Conservation (phyloP, 2,113 vertebrate genomes). For the Xenopus tropicalis region DNA sequence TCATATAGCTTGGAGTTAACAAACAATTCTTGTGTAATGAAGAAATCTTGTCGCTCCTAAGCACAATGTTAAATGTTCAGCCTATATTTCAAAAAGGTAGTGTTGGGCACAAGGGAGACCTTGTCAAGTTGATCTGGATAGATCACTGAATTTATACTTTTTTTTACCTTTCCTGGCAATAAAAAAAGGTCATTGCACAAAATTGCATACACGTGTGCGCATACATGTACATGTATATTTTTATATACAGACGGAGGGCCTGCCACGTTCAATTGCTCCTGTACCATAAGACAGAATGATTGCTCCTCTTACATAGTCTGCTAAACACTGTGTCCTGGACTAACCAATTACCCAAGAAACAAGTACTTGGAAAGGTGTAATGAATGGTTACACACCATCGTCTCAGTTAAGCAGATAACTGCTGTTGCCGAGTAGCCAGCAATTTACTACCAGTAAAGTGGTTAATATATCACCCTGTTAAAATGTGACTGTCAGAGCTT, state of each 20-base stretch:
- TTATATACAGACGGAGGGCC: neutral
- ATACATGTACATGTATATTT: neutral
- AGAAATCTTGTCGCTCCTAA: conserved; percentile 36
- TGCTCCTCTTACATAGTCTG: neutral
- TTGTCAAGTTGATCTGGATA: conserved; percentile 23
- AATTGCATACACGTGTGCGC: neutral
- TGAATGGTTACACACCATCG: conserved; percentile 1
- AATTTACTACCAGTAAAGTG: neutral
- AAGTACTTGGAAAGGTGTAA: conserved; percentile 18
- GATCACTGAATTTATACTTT: conserved; percentile 11
- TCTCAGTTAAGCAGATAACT: conserved; percentile 5
- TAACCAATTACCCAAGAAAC: conserved; percentile 22
- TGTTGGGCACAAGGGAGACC: conserved; percentile 8
- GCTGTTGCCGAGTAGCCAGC: conserved; percentile 2
- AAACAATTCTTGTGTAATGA: conserved; percentile 37
- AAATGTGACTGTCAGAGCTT: neutral
- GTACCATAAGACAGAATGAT: neutral
- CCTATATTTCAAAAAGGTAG: conserved; percentile 13
- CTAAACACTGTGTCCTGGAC: conserved; percentile 2
- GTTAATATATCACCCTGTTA: conserved; percentile 10
- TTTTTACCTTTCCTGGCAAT: neutral
- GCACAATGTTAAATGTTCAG: neutral
- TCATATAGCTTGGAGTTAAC: conserved; percentile 37
- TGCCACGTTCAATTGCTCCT: neutral
- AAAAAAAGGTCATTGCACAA: too few species aligned